These are phyloP conservation scores for Seriola aureovittata DNA, from an alignment of 2,113 vertebrate genomes.

Conservation along the genomic window DNA sequence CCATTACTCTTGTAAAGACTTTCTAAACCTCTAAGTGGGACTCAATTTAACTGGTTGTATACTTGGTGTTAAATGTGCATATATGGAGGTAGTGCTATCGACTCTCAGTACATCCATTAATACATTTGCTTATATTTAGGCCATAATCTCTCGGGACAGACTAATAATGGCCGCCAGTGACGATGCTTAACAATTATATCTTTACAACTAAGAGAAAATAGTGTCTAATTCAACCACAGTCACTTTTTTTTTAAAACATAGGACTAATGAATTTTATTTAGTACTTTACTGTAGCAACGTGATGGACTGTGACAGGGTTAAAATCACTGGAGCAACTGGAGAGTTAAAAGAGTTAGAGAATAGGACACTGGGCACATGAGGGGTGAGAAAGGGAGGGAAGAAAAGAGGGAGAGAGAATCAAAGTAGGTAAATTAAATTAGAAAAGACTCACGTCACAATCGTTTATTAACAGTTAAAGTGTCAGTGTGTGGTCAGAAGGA, in stretches of 20 bases:
- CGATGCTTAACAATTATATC: neutral
- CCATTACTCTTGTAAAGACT: neutral
- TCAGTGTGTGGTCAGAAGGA: neutral
- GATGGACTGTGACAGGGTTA: neutral
- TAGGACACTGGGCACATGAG: no score
- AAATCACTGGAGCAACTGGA: neutral
- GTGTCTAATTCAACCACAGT: neutral
- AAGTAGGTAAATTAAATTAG: neutral
- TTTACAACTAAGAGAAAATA: neutral
- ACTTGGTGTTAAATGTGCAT: neutral
- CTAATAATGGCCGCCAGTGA: neutral
- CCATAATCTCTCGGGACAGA: neutral
- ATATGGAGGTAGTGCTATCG: neutral
- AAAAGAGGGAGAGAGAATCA: neutral
- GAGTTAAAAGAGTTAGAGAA: neutral
- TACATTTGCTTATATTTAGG: neutral
- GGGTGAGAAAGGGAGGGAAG: neutral
- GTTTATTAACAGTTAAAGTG: neutral
- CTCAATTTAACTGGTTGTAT: neutral
- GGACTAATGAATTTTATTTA: neutral
- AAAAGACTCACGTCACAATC: neutral
- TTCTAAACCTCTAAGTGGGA: neutral
- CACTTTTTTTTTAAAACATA: neutral
- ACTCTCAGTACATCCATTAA: neutral
- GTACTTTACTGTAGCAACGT: neutral